These are phyloP conservation scores for Balanococcus diminutus DNA, from an alignment of 2,888 invertebrate species.

Conservation along the genomic window DNA sequence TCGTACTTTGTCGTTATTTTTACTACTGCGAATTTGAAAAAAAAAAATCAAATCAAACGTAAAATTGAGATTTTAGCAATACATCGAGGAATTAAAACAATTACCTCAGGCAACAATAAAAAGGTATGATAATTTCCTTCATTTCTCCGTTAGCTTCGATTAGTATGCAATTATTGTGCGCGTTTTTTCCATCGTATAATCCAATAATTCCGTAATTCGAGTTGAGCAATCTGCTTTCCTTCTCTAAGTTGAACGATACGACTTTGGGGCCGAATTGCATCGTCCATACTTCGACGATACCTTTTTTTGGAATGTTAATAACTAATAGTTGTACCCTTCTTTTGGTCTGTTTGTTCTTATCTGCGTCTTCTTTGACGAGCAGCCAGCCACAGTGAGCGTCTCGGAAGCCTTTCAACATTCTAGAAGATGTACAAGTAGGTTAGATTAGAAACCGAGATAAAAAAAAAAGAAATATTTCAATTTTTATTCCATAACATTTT, in stretches of 20 bases:
- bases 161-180: slow-evolving; percentile 75
- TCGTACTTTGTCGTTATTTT: slow-evolving; percentile 82
- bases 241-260: slow-evolving; percentile 88
- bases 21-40: slow-evolving; percentile 67
- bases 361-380: slow-evolving; percentile 74
- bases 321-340: slow-evolving; percentile 73
- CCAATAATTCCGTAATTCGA: slow-evolving; percentile 83
- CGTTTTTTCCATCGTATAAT: slow-evolving; percentile 66
- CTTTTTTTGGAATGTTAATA: slow-evolving; percentile 91
- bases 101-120: slow-evolving; percentile 80
- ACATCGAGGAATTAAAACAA: slow-evolving; percentile 6
- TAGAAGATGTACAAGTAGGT: slow-evolving; percentile 50
- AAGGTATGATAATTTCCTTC: slow-evolving; percentile 84
- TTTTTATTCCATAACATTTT: no score
- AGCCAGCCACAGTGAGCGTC: slow-evolving; percentile 95
- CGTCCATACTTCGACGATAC: slow-evolving; percentile 91
- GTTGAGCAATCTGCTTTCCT: slow-evolving; percentile 79
- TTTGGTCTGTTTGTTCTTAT: slow-evolving; percentile 56
- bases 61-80: not conserved
- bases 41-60: not conserved
- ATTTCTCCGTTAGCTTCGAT: slow-evolving; percentile 83
- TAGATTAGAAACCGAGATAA: not conserved
- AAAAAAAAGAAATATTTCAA: not conserved
- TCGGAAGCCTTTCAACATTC: slow-evolving; percentile 72
- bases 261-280: slow-evolving; percentile 88